Evolutionary conservation across 2,113 vertebrate species (phyloP).

Genomic region (Proteles cristata): DNA sequence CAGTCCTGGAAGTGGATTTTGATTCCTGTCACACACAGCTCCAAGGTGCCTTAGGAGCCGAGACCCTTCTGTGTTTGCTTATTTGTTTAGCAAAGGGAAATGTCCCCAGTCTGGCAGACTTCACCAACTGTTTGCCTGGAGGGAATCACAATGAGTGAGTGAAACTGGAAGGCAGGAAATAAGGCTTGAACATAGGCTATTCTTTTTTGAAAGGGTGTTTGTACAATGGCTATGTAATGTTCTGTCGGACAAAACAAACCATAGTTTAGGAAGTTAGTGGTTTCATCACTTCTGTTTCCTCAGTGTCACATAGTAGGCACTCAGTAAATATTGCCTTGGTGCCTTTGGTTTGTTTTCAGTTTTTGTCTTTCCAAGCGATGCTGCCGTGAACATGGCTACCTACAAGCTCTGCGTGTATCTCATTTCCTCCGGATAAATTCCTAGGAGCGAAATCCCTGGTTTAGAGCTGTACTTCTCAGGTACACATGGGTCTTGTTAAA

Average conservation of each 20-base stretch:
- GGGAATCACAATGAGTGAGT: neutral
- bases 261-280: neutral
- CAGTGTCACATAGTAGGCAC: neutral
- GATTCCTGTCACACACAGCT: neutral
- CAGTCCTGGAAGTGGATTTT: neutral
- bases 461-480: neutral
- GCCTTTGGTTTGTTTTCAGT: neutral
- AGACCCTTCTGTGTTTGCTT: neutral
- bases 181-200: neutral
- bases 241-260: neutral
- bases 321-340: neutral
- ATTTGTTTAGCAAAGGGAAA: conserved; percentile 37
- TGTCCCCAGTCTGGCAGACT: neutral
- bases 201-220: neutral
- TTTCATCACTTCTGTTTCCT: neutral
- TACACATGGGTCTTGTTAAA: neutral
- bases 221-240: neutral
- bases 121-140: neutral
- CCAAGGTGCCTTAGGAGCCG: neutral
- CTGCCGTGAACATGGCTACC: neutral
- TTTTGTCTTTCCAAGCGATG: neutral
- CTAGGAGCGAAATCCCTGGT: neutral
- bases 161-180: neutral
- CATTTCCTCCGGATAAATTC: neutral
- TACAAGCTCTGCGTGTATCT: neutral